A percentile compares a stretch with the other conserved stretches of the same genome.
Conservation (phyloP, 2,113 vertebrate genomes). For the Melanostigma gelatinosum region DNA sequence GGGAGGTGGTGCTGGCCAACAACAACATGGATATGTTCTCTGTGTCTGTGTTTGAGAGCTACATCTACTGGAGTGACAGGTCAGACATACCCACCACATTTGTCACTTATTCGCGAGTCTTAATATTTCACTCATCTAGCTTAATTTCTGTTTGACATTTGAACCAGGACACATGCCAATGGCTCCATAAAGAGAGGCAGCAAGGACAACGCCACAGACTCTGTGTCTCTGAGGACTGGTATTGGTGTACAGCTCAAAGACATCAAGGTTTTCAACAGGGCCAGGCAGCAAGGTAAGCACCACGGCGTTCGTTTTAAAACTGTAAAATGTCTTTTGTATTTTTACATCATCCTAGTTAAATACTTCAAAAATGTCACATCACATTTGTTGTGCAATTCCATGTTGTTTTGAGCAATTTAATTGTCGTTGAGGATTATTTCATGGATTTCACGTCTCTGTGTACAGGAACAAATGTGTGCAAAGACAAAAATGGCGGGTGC, state of each 20-base stretch:
- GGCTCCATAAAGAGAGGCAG: slow-evolving; percentile 96
- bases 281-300: slow-evolving; percentile 90
- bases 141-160: background rate
- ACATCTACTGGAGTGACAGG: slow-evolving; percentile 99
- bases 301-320: background rate
- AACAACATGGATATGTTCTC: slow-evolving; percentile 99
- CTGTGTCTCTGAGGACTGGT: slow-evolving; percentile 91
- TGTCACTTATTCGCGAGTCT: background rate
- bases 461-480: slow-evolving; percentile 94
- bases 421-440: background rate
- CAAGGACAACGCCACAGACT: slow-evolving; percentile 96
- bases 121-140: slow-evolving; percentile 7
- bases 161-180: slow-evolving; percentile 92
- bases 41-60: slow-evolving; percentile 94
- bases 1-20: slow-evolving; percentile 93
- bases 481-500: slow-evolving; percentile 90
- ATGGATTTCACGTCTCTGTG: background rate
- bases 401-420: background rate
- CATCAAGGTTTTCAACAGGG: slow-evolving; percentile 98
- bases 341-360: background rate
- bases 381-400: background rate
- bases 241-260: slow-evolving; percentile 98
- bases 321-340: slow-evolving; percentile 1
- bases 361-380: background rate
- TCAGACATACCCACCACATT: slow-evolving; percentile 55